Evolutionary conservation across 2,797 vertebrate genomes (phyloP).

Genomic region (Lophotriccus pileatus): DNA sequence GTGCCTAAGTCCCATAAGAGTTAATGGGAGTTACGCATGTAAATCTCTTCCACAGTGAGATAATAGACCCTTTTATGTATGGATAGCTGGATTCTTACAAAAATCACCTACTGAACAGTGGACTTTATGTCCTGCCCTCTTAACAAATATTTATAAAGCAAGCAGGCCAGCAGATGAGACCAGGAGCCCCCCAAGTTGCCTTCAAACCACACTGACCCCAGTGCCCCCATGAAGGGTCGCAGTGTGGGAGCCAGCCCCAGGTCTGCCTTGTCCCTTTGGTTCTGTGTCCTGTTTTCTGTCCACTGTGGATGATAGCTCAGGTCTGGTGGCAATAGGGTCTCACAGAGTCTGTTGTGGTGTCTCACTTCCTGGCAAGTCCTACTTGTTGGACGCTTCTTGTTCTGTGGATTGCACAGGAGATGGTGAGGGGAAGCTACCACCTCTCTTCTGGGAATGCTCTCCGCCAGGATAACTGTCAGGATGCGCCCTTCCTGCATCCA

Average conservation of each 20-base stretch:
- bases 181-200: background rate
- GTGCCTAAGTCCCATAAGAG: conserved; percentile 43
- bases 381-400: background rate
- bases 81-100: conserved; percentile 55
- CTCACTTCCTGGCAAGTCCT: background rate
- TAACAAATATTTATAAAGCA: conserved; percentile 62
- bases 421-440: background rate
- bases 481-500: background rate
- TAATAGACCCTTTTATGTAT: conserved; percentile 59
- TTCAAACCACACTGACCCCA: background rate
- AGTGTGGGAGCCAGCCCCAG: background rate
- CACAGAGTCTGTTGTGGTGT: background rate
- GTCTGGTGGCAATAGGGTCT: background rate
- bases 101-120: conserved; percentile 61
- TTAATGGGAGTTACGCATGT: conserved; percentile 61
- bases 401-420: background rate
- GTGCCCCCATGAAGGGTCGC: background rate
- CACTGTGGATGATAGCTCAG: background rate
- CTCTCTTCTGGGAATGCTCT: background rate
- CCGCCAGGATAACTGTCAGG: background rate
- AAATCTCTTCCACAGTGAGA: conserved; percentile 67
- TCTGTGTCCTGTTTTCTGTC: background rate
- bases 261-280: background rate
- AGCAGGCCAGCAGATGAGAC: conserved; percentile 41
- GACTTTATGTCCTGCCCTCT: conserved; percentile 50